Base-by-base conservation (phyloP, 2,113 vertebrate genomes). In the Tursiops truncatus region DNA sequence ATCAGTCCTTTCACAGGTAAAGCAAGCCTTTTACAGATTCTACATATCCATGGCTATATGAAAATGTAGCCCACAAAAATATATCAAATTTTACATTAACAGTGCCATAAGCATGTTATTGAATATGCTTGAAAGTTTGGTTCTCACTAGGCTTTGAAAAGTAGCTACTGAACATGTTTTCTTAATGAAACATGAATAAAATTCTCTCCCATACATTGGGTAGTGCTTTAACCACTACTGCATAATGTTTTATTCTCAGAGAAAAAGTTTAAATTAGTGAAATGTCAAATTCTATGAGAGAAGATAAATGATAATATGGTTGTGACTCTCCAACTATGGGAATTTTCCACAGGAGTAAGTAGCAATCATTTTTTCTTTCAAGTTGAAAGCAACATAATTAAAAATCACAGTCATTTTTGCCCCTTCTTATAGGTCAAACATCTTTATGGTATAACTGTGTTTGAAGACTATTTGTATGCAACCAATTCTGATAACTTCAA, bases 401-500 rank as follows among this genome's bases (percentile, higher is more conserved):
- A 97, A 98, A 97, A 87, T 87, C 1, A 63, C 26, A 20, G 11
- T 89, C 92, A 67, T 95, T 83, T 13, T 94, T 95, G 10, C 26
- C 65, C 28, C 10, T 98, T 86, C 98, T 98, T 92, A 44, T 98
- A 99, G 99, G 99, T 99, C 94, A 99, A 98, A 71, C 99, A 99
- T 98, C 98, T 99, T 82, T 99, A 99, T 98, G 98, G 99, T 71
- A 99, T 99, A 98, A 98, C 99, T 91, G 97, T 99, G 70, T 99
- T 99, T 98, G 99, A 99, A 98, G 99, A 99, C 97, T 99, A 99
- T 98, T 98, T 99, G 73, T 99, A 99, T 96, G 99, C 99, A 88
- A 98, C 99, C 67, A 99, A 98, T 98, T 98, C 99, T 33, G 99
- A 99, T 96, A 98, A 89, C 60, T 95, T 98, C 95, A 99, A 98